These are phyloP conservation scores for Chloroclystis v-ata DNA, from an alignment of 2,888 invertebrate genomes.

Conservation along the genomic window DNA sequence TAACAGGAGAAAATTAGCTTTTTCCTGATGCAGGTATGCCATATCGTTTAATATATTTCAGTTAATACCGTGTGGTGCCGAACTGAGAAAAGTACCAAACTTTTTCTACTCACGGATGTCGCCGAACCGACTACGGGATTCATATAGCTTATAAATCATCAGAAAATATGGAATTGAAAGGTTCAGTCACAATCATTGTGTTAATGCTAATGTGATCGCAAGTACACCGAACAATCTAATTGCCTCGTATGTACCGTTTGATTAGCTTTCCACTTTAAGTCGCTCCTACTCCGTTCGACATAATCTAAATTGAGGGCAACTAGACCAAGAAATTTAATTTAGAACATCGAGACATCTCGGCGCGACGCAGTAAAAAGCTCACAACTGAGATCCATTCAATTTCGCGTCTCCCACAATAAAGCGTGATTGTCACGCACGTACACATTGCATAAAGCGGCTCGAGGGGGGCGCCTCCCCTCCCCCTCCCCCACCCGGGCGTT, in stretches of 20 bases:
- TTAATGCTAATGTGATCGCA: background rate
- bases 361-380: constrained; percentile 33
- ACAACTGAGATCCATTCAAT: constrained; percentile 57
- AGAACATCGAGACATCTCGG: constrained; percentile 23
- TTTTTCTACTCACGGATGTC: no score
- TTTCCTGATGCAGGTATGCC: background rate
- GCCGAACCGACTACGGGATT: no score
- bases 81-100: no score
- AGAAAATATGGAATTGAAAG: background rate
- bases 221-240: background rate
- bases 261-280: constrained; percentile 2
- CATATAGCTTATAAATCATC: background rate
- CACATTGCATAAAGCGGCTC: constrained; percentile 61
- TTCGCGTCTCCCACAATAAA: constrained; percentile 63
- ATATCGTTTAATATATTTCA: no score
- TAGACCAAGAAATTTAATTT: constrained; percentile 25
- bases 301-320: constrained; percentile 14
- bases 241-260: background rate
- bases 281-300: background rate
- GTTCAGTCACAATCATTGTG: background rate
- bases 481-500: constrained; percentile 32
- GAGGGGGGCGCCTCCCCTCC: constrained; percentile 29
- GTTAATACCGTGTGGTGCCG: no score
- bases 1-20: background rate
- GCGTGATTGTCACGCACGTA: constrained; percentile 77